Conservation (phyloP, 1,140 invertebrate species). For the Proctacanthus coquilletti region DNA sequence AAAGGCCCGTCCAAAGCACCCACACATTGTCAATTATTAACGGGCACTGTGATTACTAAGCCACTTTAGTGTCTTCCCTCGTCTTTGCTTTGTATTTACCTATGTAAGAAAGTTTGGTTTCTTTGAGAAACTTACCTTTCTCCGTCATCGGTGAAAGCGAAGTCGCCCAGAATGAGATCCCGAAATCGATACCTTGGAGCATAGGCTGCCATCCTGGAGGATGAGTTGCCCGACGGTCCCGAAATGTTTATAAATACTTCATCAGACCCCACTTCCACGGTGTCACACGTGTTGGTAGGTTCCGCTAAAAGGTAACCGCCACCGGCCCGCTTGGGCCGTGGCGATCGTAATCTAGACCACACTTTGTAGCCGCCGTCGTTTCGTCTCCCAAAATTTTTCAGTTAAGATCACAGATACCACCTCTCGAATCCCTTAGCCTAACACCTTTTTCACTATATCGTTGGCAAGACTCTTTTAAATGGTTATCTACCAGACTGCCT, state of each 20-base stretch:
- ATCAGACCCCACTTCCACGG: slow-evolving; percentile 3
- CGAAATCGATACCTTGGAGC: slow-evolving; percentile 50
- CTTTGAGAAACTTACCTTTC: slow-evolving; percentile 58
- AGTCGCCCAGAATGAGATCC: slow-evolving; percentile 62
- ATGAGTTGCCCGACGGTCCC: slow-evolving; percentile 17
- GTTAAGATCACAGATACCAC: not conserved
- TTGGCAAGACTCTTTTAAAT: no score
- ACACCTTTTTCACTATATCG: not conserved
- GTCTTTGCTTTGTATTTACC: no score
- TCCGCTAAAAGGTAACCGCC: slow-evolving; percentile 26
- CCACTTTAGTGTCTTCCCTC: no score
- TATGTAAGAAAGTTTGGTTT: no score
- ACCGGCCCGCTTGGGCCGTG: slow-evolving; percentile 30
- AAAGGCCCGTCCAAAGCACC: no score
- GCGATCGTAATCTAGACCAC: slow-evolving; percentile 28
- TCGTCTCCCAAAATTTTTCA: not conserved
- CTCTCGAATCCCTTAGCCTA: not conserved
- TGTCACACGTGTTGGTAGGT: slow-evolving; percentile 8
- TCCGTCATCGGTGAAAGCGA: slow-evolving; percentile 59
- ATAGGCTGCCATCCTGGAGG: no score
- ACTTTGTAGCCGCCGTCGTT: slow-evolving; percentile 23
- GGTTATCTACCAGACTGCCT: no score
- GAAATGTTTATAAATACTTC: not conserved
- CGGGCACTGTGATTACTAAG: no score
- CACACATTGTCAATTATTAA: no score